Evolutionary conservation across 2,113 vertebrate species (phyloP).

Genomic region (Ammodytes marinus): DNA sequence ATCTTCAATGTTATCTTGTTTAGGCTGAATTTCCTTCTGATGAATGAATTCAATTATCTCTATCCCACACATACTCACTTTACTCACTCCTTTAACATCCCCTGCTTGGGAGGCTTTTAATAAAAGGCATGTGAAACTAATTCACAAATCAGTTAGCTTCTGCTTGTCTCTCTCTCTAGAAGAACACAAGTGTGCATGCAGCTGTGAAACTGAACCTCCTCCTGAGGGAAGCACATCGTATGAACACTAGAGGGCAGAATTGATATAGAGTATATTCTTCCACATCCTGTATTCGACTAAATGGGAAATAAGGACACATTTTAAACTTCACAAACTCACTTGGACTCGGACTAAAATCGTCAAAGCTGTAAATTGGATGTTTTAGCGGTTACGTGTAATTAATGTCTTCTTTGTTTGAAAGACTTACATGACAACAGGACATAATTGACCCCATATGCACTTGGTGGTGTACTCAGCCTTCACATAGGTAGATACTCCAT

Average conservation of each 20-base stretch:
- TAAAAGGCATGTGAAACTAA: constrained; percentile 4
- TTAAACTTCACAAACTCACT: background rate
- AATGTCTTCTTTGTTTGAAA: background rate
- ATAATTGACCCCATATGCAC: constrained; percentile 97
- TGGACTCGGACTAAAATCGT: background rate
- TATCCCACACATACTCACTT: background rate
- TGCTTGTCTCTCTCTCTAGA: background rate
- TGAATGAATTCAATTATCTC: constrained; percentile 2
- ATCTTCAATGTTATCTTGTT: constrained; percentile 40
- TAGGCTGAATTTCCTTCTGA: constrained; percentile 19
- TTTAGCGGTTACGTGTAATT: background rate
- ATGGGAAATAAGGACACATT: background rate
- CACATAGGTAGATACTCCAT: constrained; percentile 91
- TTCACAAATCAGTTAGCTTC: background rate
- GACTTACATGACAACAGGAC: constrained; percentile 93
- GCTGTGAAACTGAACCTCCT: no score
- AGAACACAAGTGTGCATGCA: background rate
- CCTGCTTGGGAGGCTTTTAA: constrained; percentile 11
- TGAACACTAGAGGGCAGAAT: constrained; percentile 78
- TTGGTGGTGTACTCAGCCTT: constrained; percentile 96
- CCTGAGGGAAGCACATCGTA: background rate
- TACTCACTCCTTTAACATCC: constrained; percentile 8
- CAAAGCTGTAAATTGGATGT: background rate
- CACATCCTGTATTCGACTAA: background rate
- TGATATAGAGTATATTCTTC: background rate